These are phyloP conservation scores for Elanoides forficatus DNA, from an alignment of 2,113 vertebrate genomes.

Conservation along the genomic window DNA sequence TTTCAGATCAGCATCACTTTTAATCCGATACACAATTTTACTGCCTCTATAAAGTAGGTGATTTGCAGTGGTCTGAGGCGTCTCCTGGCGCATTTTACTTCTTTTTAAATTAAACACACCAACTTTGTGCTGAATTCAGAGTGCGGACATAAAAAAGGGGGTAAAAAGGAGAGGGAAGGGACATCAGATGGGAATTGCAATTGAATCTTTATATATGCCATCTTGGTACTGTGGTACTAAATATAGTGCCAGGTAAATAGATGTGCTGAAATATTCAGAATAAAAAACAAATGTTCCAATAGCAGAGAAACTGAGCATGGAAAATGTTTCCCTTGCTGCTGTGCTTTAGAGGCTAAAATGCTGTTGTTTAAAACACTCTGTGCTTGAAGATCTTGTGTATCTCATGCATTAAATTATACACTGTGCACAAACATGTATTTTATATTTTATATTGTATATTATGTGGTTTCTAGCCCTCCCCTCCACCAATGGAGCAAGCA, in stretches of 20 bases:
- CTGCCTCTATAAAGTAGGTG: slow-evolving; percentile 84
- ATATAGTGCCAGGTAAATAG: slow-evolving; percentile 84
- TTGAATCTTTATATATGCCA: slow-evolving; percentile 84
- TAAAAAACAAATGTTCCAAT: slow-evolving; percentile 84
- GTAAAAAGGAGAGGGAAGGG: slow-evolving; percentile 84
- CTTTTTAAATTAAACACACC: slow-evolving; percentile 88
- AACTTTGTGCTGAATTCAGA: slow-evolving; percentile 85
- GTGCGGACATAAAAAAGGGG: slow-evolving; percentile 82
- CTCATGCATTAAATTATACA: slow-evolving; percentile 67
- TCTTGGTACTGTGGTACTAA: slow-evolving; percentile 82
- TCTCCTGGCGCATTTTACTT: slow-evolving; percentile 82
- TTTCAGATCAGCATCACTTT: slow-evolving; percentile 86
- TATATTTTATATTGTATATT: slow-evolving; percentile 15
- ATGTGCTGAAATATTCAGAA: slow-evolving; percentile 84
- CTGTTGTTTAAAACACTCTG: slow-evolving; percentile 72
- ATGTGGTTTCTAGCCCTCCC: neutral
- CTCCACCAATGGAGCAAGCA: neutral
- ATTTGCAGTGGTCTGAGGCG: slow-evolving; percentile 84
- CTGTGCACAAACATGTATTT: slow-evolving; percentile 14
- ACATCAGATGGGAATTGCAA: slow-evolving; percentile 86
- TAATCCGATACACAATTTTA: slow-evolving; percentile 88
- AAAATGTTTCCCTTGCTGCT: slow-evolving; percentile 56
- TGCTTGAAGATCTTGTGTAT: slow-evolving; percentile 47
- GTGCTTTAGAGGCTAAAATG: slow-evolving; percentile 21
- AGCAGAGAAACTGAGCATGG: slow-evolving; percentile 62